Conservation (phyloP, 2,113 vertebrate genomes). For the Poeciliopsis turrubarensis region DNA sequence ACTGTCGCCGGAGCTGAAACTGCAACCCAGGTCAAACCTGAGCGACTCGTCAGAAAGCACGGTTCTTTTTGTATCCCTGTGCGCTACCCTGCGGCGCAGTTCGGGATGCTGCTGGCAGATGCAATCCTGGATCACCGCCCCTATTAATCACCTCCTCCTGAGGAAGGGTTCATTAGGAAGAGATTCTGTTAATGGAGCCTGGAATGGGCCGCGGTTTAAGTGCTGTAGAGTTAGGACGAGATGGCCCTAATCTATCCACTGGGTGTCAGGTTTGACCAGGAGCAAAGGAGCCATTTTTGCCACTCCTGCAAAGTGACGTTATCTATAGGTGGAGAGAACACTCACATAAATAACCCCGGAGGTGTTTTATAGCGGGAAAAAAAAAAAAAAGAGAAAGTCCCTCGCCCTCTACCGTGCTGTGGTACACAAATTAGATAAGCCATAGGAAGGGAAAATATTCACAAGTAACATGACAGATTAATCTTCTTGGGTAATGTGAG, state of each 20-base stretch:
- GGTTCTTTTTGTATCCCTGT: constrained; percentile 56
- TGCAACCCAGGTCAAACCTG: constrained; percentile 14
- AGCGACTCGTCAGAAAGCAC: constrained; percentile 30
- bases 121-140: constrained; percentile 50
- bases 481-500: constrained; percentile 61
- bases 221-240: constrained; percentile 53
- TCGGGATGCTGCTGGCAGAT: constrained; percentile 52
- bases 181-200: constrained; percentile 73
- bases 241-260: constrained; percentile 60
- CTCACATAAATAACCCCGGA: constrained; percentile 57
- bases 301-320: constrained; percentile 59
- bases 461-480: constrained; percentile 68
- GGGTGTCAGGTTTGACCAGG: constrained; percentile 40
- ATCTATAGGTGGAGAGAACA: constrained; percentile 51
- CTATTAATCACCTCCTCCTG: constrained; percentile 75
- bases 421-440: constrained; percentile 53
- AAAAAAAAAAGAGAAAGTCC: background rate
- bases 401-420: constrained; percentile 11
- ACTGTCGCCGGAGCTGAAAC: constrained; percentile 6
- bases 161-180: constrained; percentile 77
- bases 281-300: constrained; percentile 35
- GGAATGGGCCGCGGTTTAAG: constrained; percentile 68
- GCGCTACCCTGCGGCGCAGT: constrained; percentile 36
- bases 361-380: constrained; percentile 21
- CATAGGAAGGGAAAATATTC: constrained; percentile 47